Conservation (phyloP, 2,113 vertebrate genomes). For the Verasper variegatus region DNA sequence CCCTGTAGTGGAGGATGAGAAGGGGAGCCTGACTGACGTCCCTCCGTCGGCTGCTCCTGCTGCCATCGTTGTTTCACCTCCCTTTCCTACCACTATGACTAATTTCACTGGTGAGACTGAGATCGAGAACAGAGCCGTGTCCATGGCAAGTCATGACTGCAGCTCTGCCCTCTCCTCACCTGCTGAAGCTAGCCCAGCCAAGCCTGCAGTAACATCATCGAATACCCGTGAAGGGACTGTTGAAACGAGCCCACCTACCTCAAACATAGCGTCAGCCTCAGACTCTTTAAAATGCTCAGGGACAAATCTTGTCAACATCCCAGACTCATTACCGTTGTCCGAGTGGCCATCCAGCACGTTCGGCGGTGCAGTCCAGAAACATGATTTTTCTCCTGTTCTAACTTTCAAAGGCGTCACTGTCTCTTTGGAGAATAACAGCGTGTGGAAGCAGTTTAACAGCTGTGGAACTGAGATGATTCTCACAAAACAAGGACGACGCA, state of each 20-base stretch:
- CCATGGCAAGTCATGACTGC: slow-evolving; percentile 50
- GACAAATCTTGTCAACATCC: background rate
- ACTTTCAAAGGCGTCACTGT: slow-evolving; percentile 83
- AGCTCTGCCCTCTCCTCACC: slow-evolving; percentile 48
- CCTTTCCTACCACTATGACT: slow-evolving; percentile 80
- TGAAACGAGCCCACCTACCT: slow-evolving; percentile 54
- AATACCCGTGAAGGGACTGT: background rate
- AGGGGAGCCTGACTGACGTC: background rate
- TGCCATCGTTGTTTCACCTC: slow-evolving; percentile 32
- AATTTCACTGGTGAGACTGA: slow-evolving; percentile 37
- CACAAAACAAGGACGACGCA: slow-evolving; percentile 92
- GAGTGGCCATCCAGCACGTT: background rate
- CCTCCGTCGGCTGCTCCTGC: slow-evolving; percentile 49
- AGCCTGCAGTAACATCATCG: slow-evolving; percentile 25
- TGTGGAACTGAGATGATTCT: slow-evolving; percentile 96
- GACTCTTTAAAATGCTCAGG: slow-evolving; percentile 28
- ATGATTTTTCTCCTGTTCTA: slow-evolving; percentile 28
- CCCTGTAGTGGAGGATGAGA: slow-evolving; percentile 12
- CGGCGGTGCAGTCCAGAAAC: background rate
- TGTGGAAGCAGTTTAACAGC: slow-evolving; percentile 93
- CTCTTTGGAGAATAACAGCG: slow-evolving; percentile 89
- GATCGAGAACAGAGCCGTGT: slow-evolving; percentile 54
- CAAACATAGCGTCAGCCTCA: slow-evolving; percentile 48
- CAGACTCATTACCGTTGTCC: background rate
- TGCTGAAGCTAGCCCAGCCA: slow-evolving; percentile 67